Evolutionary conservation across 1,140 invertebrate genomes (phyloP).

Genomic region (Sweltsa coloradensis): DNA sequence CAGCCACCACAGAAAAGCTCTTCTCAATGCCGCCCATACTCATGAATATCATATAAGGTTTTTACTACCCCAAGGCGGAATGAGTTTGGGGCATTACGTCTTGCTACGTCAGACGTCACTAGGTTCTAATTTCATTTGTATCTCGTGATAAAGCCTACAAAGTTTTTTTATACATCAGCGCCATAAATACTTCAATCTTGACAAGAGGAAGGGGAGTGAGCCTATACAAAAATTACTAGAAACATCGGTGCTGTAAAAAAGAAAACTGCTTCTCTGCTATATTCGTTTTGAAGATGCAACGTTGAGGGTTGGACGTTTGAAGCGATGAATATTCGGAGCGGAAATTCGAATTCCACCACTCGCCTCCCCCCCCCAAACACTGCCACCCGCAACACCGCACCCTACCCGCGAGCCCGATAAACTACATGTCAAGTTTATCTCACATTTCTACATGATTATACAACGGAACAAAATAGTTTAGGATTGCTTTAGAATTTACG

Average conservation of each 20-base stretch:
- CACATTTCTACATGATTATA: too few relatives aligned
- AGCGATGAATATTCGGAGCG: slow-evolving; percentile 2
- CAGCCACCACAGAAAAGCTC: too few relatives aligned
- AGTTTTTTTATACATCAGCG: neutral
- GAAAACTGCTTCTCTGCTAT: neutral
- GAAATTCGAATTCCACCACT: slow-evolving; percentile 3
- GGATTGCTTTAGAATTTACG: too few relatives aligned
- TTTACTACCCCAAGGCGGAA: neutral
- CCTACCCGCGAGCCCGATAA: neutral
- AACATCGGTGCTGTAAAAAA: slow-evolving; percentile 3
- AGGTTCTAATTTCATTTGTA: slow-evolving; percentile 5
- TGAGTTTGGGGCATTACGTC: neutral
- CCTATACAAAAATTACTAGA: neutral
- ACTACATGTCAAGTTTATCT: slow-evolving; percentile 5
- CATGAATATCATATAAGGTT: slow-evolving; percentile 4
- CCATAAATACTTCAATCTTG: slow-evolving; percentile 8
- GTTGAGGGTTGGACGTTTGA: neutral
- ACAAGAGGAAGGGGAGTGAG: neutral
- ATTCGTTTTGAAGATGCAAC: slow-evolving; percentile 3
- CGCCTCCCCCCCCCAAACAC: neutral
- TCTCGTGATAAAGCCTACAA: neutral
- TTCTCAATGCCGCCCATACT: too few relatives aligned
- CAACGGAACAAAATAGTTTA: too few relatives aligned
- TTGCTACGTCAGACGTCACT: slow-evolving; percentile 2
- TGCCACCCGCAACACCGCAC: neutral